phyloP scores from a whole-genome alignment of 2,888 invertebrate species.

The Aspidiotus destructor region DNA sequence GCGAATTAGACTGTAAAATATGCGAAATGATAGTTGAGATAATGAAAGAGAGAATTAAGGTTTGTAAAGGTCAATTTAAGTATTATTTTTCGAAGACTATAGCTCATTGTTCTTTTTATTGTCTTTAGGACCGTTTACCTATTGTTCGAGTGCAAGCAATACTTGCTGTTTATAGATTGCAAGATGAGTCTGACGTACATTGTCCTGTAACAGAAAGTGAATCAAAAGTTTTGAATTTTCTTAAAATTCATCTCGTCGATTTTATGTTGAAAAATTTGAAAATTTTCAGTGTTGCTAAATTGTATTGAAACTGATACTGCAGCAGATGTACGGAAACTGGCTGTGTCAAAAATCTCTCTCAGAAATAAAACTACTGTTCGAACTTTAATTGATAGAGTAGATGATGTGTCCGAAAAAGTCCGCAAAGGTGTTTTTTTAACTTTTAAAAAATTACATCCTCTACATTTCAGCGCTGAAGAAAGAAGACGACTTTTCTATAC shows the following conservation, averaged over 20 bases:
- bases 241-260: not conserved
- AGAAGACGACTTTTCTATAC: slow-evolving; percentile 52
- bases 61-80: slow-evolving; percentile 37
- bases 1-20: slow-evolving; percentile 63
- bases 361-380: slow-evolving; percentile 1
- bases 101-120: not conserved
- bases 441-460: slow-evolving; percentile 48
- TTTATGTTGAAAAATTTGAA: too few relatives aligned
- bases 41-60: slow-evolving; percentile 55
- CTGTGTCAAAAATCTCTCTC: slow-evolving; percentile 16
- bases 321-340: slow-evolving; percentile 21
- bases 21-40: slow-evolving; percentile 61
- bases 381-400: slow-evolving; percentile 56
- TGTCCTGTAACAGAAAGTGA: slow-evolving; percentile 61
- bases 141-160: slow-evolving; percentile 72
- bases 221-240: not conserved
- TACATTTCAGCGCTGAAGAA: slow-evolving; percentile 54
- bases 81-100: not conserved
- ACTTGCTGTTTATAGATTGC: slow-evolving; percentile 64
- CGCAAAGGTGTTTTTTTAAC: slow-evolving; percentile 51
- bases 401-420: slow-evolving; percentile 69
- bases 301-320: slow-evolving; percentile 18
- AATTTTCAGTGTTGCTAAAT: slow-evolving; percentile 8
- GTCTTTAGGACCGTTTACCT: slow-evolving; percentile 57
- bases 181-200: slow-evolving; percentile 62